Evolutionary conservation across 2,888 invertebrate genomes (phyloP).

Genomic region (Coleophora deauratella): DNA sequence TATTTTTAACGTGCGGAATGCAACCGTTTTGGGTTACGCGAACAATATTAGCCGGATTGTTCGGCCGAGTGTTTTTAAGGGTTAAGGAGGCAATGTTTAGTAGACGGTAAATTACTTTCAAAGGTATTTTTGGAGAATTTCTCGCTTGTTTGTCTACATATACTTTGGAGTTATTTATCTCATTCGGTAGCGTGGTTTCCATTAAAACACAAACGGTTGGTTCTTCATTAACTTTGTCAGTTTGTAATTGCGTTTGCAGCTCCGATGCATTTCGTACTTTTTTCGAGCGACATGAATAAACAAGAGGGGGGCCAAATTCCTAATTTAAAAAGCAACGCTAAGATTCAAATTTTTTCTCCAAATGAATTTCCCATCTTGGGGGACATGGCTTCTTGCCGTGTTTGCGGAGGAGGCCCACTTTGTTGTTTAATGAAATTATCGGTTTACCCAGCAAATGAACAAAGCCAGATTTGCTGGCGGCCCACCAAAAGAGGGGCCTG

Average conservation of each 20-base stretch:
- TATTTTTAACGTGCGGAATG: constrained; percentile 72
- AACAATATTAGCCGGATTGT: constrained; percentile 56
- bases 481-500: constrained; percentile 50
- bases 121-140: constrained; percentile 16
- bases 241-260: constrained; percentile 16
- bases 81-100: constrained; percentile 37
- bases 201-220: no score
- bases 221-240: constrained; percentile 8
- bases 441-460: constrained; percentile 74
- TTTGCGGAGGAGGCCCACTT: constrained; percentile 69
- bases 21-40: constrained; percentile 60
- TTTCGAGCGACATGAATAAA: constrained; percentile 24
- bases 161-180: neutral
- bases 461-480: constrained; percentile 70
- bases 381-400: constrained; percentile 72
- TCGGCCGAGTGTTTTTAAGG: constrained; percentile 29
- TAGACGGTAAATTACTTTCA: constrained; percentile 18
- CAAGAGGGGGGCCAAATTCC: constrained; percentile 33
- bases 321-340: constrained; percentile 23
- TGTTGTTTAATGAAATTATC: constrained; percentile 75
- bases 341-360: constrained; percentile 61
- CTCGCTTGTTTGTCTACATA: neutral
- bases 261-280: constrained; percentile 24
- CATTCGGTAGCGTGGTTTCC: no score
- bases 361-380: constrained; percentile 69